Base-by-base conservation (phyloP, 2,888 invertebrate genomes). In the Drosophila stalkeri region DNA sequence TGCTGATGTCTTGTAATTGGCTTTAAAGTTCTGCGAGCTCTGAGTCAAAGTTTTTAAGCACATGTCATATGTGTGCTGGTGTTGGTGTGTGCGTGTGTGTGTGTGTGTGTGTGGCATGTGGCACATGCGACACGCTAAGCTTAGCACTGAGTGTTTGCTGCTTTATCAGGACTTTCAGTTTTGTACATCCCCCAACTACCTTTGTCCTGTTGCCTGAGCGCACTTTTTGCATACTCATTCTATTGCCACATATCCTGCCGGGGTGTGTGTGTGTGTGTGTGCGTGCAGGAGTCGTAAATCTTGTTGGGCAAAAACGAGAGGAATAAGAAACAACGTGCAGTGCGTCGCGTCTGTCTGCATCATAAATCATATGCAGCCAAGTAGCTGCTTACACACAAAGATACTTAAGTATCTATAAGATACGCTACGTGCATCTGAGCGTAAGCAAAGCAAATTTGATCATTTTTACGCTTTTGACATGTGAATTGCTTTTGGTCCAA, bases 331-430 rank as follows among this genome's bases (percentile, higher is more conserved):
- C 63, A 71, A 41, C 66, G 64, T 43, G 54, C 81, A 72, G 69
- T 77, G 68, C 67, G 73, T 55, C 60, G 77, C 70, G 66, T 63
- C 75, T 75, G 85, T 82, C 87, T 79, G 82, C 74, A 69, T 56
- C 87, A 82, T 85, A 85, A 85, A 85, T 85, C 85, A 87, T 85
- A 87, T 85, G 87, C 85, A 85, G 82, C 64, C 82, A 82, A 86
- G 77, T 74, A 75, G 64, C 65, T 69, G 64, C 69, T 75, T 65
- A 65, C 59, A 65, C 59, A 55, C 37, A 51, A n/a, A 63, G 43
- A 67, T 65, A 51, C 47, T 47, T 44, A 51, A 70, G 55, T 67
- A 72, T 74, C 63, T 54, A 46, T 46, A 62, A 72, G 41, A 73
- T 82, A 76, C 70, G 64, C 39, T 57, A 63, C 60, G 44, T 44